Percentiles rank a stretch among this genome's conserved stretches.
These are phyloP conservation scores for Tiliacea aurago DNA, from an alignment of 2,888 invertebrate species.

Conservation along the genomic window DNA sequence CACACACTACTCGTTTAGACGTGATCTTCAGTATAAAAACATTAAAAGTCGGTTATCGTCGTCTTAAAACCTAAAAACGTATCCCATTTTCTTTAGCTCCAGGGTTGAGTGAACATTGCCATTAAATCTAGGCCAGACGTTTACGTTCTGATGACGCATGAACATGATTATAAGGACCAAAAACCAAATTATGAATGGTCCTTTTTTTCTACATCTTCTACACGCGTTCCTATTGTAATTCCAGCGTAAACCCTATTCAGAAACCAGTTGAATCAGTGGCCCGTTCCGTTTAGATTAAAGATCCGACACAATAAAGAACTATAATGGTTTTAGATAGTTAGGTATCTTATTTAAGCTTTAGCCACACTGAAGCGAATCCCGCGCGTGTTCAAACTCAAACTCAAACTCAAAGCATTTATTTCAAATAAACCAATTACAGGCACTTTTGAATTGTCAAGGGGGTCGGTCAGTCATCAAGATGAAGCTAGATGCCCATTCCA, in stretches of 20 bases:
- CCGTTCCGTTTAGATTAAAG: constrained; percentile 45
- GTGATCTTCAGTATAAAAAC: too few species aligned
- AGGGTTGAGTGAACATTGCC: not conserved
- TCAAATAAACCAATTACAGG: too few species aligned
- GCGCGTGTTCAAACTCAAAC: too few species aligned
- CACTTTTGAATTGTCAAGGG: too few species aligned
- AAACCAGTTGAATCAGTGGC: constrained; percentile 57
- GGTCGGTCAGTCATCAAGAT: too few species aligned
- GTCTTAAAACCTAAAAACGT: not conserved
- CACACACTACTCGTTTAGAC: too few species aligned
- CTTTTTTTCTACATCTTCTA: not conserved
- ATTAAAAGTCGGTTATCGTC: too few species aligned
- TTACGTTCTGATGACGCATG: not conserved
- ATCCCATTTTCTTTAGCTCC: not conserved
- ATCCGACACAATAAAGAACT: constrained; percentile 1
- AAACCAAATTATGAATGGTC: not conserved
- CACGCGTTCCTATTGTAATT: not conserved
- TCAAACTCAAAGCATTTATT: too few species aligned
- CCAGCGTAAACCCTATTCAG: constrained; percentile 41
- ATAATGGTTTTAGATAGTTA: not conserved
- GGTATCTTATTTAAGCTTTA: not conserved
- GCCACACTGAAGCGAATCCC: not conserved
- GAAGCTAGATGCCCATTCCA: too few species aligned
- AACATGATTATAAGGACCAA: not conserved
- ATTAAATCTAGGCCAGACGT: not conserved